Base-by-base conservation (phyloP, 92 coral and sea anemone genomes). In the Siderastrea radians region DNA sequence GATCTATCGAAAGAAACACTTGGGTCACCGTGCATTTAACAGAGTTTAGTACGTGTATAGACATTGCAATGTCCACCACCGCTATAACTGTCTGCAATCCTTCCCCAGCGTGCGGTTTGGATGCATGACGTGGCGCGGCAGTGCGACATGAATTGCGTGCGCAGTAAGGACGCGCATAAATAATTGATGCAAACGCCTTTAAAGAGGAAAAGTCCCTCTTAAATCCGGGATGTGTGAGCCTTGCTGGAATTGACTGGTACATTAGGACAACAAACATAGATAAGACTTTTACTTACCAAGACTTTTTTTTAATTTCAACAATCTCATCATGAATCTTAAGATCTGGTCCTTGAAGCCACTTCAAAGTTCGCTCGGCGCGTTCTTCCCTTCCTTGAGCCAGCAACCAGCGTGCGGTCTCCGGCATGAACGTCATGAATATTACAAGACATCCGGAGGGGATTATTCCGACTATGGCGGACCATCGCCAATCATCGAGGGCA, bases 331-430 rank as follows among this genome's bases (percentile, higher is more conserved):
- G 92, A 52, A 95, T 79, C 43, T 93, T 84, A 13, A 53, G 75
- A 64, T 91, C 73, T 11, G 93, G 88, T 7, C 98, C 98, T 5
- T 96, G 93, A 74, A 95, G 84, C 98, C 98, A 95, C 17, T 13
- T 80, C 49, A 95, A 82, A 4, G 93, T 85, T 79, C 82, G 59
- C 46, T 88, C 75, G 16, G 96, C 96, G 16, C 85, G 86, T 59
- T 87, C 83, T 5, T 93, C 96, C 60, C 86, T 95, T 82, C 79
- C 83, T 15, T 81, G 86, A 49, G 91, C 86, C 83, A 95, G 68
- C 76, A 90, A 93, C 98, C 98, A 95, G 16, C 98, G 88, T 7
- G 96, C 98, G 15, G 98, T 93, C 72, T 95, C 98, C 4, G 98
- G 98, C 98, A 93, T 93, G 57, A 95, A 88, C 2, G 71, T 38